Evolutionary conservation across 2,888 invertebrate genomes (phyloP), one percentile per base, ranked within the genome.

Genomic region (Leptinotarsa tumamoca): DNA sequence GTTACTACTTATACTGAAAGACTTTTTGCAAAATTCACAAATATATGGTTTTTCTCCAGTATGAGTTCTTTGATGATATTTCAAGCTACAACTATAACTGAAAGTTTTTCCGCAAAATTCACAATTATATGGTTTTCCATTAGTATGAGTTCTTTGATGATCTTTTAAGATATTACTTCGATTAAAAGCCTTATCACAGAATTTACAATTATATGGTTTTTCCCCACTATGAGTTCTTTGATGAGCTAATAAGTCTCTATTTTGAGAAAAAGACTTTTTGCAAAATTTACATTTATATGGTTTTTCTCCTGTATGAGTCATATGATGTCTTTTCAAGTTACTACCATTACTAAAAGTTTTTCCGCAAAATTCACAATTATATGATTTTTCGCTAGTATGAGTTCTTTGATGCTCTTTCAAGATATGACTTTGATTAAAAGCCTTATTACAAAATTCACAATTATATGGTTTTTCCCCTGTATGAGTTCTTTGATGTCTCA

Each of bases 311-410:
- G 33, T 33, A 33, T 33, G 33, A 10, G 33, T 33, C 10, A 7
- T 33, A 33, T 17, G 5, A 17, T 52, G 52, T 52, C 4, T 17
- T n/a, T 7, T 17, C 17, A 52, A 17, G 17, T 17, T n/a, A n/a
- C 5, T n/a, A 52, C 17, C 4, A n/a, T 17, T 17, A 17, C 15
- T 52, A 17, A 17, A 17, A n/a, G 54, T 2, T 54, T 49, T 67
- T 5, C 0, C 4, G 7, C 27, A 63, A 13, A 33, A 18, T 49
- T 43, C n/a, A 17, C 67, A 67, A 2, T 18, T 1, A 49, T 43
- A 67, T 4, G 67, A 49, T 49, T 67, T 67, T 33, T 67, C 67
- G 4, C 49, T n/a, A 27, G 67, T 33, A 7, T 67, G 67, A 2
- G 7, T 18, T 54, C 18, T 54, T 18, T 54, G 18, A 13, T 54